A percentile compares a stretch with the other conserved stretches of the same genome.
These are phyloP conservation scores for Rhagoletis zephyria DNA, from an alignment of 1,140 invertebrate species.

Conservation along the genomic window DNA sequence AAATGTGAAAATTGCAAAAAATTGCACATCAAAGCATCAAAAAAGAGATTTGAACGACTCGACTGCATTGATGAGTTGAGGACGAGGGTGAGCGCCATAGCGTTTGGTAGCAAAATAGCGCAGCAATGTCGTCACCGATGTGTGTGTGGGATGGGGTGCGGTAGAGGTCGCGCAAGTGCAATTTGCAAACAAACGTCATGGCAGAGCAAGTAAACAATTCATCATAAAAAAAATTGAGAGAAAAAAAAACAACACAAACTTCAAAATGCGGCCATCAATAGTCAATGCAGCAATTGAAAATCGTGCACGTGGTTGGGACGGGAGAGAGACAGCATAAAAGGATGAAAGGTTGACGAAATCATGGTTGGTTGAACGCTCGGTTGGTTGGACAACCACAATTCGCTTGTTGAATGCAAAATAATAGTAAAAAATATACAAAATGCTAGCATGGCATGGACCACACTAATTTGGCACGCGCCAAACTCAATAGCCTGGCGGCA, in stretches of 20 bases:
- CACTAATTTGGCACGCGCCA: constrained; percentile 71
- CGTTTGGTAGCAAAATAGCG: neutral
- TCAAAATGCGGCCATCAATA: neutral
- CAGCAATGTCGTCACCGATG: neutral
- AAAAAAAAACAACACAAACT: neutral
- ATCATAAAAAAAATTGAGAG: neutral
- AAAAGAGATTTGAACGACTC: neutral
- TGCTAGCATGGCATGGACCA: constrained; percentile 54
- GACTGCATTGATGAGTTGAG: neutral
- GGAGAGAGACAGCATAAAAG: neutral
- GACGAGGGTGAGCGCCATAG: neutral
- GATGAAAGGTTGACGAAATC: neutral
- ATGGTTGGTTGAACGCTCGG: neutral
- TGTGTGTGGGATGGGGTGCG: neutral
- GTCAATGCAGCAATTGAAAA: constrained; percentile 11
- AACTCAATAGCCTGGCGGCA: neutral
- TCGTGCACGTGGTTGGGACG: neutral
- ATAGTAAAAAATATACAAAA: neutral
- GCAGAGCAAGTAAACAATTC: constrained; percentile 54
- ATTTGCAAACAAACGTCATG: constrained; percentile 58
- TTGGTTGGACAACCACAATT: neutral
- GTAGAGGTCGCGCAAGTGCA: constrained; percentile 3
- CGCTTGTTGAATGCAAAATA: neutral
- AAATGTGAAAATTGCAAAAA: neutral
- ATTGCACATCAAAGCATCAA: constrained; percentile 35